Percentiles rank a stretch among this genome's conserved stretches.
Conservation (phyloP, 2,113 vertebrate species). For the Nasalis larvatus region DNA sequence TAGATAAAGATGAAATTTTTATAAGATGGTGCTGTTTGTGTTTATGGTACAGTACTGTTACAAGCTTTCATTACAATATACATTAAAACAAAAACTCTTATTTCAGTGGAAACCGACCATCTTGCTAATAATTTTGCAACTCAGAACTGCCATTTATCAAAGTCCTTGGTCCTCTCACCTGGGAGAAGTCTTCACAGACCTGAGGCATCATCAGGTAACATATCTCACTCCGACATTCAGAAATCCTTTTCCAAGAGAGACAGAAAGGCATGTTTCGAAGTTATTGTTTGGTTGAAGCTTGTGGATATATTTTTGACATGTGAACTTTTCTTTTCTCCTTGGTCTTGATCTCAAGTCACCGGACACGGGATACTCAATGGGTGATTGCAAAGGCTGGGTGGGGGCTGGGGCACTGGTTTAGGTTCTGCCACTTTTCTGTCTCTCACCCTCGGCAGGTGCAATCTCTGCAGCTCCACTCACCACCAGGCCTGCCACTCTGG, state of each 20-base stretch:
- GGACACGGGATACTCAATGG: too few species aligned
- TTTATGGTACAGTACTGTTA: slow-evolving; percentile 63
- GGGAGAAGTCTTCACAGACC: background rate
- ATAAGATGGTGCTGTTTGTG: slow-evolving; percentile 83
- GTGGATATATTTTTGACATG: background rate
- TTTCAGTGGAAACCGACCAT: slow-evolving; percentile 42
- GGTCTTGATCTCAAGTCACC: background rate
- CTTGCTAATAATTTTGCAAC: slow-evolving; percentile 41
- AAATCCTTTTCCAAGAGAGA: background rate
- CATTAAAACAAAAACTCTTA: slow-evolving; percentile 77
- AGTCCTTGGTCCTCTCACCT: background rate
- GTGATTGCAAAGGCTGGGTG: too few species aligned
- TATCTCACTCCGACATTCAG: background rate
- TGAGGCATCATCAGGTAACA: background rate
- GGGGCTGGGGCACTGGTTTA: background rate
- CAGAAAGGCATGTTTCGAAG: background rate
- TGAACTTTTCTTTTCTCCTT: background rate
- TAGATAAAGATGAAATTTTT: slow-evolving; percentile 88
- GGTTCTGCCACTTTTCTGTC: too few species aligned
- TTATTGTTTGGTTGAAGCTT: background rate
- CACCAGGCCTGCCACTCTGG: fast-evolving
- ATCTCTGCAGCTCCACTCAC: fast-evolving
- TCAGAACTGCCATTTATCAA: background rate
- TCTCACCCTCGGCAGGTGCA: fast-evolving
- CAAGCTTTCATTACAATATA: slow-evolving; percentile 77